A percentile compares a stretch with the other conserved stretches of the same genome.
phyloP scores from a whole-genome alignment of 2,797 vertebrate genomes.

The Numenius phaeopus region DNA sequence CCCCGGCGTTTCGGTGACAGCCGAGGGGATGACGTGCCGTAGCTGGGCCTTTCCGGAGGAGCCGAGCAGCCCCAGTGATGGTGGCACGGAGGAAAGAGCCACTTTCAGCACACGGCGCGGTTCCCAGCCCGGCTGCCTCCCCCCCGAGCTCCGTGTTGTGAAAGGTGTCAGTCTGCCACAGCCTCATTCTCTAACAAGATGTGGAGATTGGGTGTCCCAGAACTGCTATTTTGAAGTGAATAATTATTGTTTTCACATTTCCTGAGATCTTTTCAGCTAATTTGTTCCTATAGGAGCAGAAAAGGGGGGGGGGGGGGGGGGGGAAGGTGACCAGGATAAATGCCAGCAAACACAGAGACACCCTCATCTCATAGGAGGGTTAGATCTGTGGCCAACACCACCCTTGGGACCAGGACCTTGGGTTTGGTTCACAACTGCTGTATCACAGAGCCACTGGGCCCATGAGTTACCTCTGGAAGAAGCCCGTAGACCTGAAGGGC shows the following conservation, averaged over 20 bases:
- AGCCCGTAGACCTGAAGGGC: neutral
- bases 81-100: no score
- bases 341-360: neutral
- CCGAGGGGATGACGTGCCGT: neutral
- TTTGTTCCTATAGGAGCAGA: neutral
- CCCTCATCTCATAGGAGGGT: neutral
- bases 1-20: rapidly evolving
- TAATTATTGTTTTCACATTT: neutral
- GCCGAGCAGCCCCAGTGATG: rapidly evolving
- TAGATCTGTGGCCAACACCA: no score
- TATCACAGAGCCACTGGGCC: neutral
- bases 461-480: neutral
- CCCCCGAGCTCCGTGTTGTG: neutral
- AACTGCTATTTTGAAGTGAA: neutral
- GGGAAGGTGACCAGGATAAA: neutral
- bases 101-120: rapidly evolving
- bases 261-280: neutral
- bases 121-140: neutral
- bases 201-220: neutral
- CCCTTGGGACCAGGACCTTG: neutral
- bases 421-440: neutral
- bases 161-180: slow-evolving; percentile 11
- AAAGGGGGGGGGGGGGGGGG: rapidly evolving
- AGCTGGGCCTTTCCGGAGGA: neutral
- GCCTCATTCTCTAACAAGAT: neutral